Base-by-base conservation (phyloP, 2,113 vertebrate genomes). In the Otocyon megalotis region DNA sequence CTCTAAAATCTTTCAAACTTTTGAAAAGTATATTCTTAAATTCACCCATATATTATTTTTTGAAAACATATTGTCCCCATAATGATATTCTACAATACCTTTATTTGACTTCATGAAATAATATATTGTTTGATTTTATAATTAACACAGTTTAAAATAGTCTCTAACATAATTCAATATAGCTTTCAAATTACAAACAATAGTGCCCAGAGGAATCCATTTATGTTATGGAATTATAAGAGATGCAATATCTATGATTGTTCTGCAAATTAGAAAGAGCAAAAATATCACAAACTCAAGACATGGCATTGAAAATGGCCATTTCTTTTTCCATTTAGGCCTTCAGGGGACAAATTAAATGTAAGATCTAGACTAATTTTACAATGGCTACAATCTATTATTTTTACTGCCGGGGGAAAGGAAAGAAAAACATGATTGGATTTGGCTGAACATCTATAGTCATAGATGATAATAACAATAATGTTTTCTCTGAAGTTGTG, bases 261-360 rank as follows among this genome's bases (percentile, higher is more conserved):
- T 48, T 97, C 19, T n/a, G 53, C 32, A 85, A 91, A 91, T 98
- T 85, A 93, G 26, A 65, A 58, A 88, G 22, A 63, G 13, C n/a
- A 72, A 90, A 97, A 93, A n/a, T 88, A 85, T 88, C 48, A 94
- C 56, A 90, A 89, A 92, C 67, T 43, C 84, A 90, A 92, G 88
- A 74, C 92, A 74, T 63, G 26, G 8, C 37, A 80, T 48, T n/a
- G 9, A 87, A 97, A 93, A 74, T 77, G 8, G 16, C 20, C n/a
- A 28, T n/a, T 93, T 82, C n/a, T 83, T 77, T 87, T 84, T 91
- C 37, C 17, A 82, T 72, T 71, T 94, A 92, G 2, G 6, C 20
- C 85, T 93, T 88, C 2, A 37, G 32, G 85, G 90, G 2, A 77
- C 24, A 93, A 93, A 89, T 69, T 13, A 96, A 88, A 93, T 82